phyloP scores from a whole-genome alignment of 2,888 invertebrate genomes.

The Epicampocera succincta region DNA sequence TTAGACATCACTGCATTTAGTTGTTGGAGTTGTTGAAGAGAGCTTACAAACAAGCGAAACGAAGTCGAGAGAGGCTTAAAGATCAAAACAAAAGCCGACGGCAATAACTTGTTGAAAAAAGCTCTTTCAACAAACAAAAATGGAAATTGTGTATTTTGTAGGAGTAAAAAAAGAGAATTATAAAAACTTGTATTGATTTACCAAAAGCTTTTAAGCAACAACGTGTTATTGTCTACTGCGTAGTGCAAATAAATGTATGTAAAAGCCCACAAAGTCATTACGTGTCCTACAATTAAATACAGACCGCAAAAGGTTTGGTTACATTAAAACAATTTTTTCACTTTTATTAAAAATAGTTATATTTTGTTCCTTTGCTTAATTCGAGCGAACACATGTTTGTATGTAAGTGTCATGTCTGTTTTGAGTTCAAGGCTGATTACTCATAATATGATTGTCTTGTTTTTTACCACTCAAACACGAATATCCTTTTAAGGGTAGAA shows the following conservation, averaged over 20 bases:
- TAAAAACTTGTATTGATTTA: slow-evolving; percentile 2
- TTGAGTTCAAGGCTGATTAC: slow-evolving; percentile 47
- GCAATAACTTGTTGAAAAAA: no score
- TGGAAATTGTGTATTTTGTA: slow-evolving; percentile 3
- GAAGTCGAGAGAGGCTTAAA: no score
- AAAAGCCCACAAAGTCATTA: slow-evolving; percentile 3
- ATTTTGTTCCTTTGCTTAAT: slow-evolving; percentile 2
- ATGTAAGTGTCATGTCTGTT: slow-evolving; percentile 25
- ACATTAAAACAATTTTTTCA: not conserved
- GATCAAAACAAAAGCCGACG: no score
- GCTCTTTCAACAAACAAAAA: no score
- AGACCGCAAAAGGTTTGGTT: slow-evolving; percentile 30
- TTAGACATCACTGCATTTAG: no score
- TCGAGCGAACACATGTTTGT: not conserved
- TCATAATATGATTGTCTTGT: slow-evolving; percentile 51
- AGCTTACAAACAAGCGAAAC: no score
- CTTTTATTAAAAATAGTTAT: not conserved
- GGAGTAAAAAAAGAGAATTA: not conserved
- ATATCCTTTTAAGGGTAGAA: slow-evolving; percentile 15
- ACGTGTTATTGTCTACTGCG: not conserved
- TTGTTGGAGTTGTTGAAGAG: no score
- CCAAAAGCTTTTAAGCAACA: slow-evolving; percentile 1
- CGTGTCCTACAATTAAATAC: slow-evolving; percentile 15
- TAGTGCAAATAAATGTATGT: not conserved
- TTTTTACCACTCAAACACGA: slow-evolving; percentile 28